Evolutionary conservation across 2,888 invertebrate genomes (phyloP), one percentile per base, ranked within the genome.

Genomic region (Lobophora halterata): DNA sequence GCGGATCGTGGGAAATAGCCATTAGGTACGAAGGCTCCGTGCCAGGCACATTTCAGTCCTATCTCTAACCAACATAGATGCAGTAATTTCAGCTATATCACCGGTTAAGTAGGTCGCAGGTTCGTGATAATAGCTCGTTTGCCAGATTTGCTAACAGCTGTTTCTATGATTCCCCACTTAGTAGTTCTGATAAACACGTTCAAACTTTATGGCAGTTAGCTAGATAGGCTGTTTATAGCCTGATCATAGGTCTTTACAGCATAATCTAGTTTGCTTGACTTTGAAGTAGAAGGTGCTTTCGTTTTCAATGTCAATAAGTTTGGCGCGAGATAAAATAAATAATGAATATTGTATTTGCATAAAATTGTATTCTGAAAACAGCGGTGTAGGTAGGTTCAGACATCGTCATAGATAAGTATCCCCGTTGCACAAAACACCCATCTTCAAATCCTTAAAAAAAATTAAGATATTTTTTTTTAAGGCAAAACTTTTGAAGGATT

Each of bases 121-220:
- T 67, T 66, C 81, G 81, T 81, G 81, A 58, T 66, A 49, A 45
- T 36, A 49, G 49, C 58, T 59, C 70, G 48, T 81, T 79, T 68
- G 56, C 64, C 55, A 58, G 48, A 38, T 49, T 59, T 9, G 23
- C 39, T 34, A 33, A 42, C 43, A 48, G 40, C 37, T 37, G 24
- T 36, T 39, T 32, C 46, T 45, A 37, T 46, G 43, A 43, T 50
- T 7, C 38, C 46, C 36, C 44, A 47, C 44, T 48, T 50, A 52
- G 38, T 33, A 26, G 37, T 46, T 40, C 20, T 34, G 48, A 48
- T 58, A 58, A 52, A 60, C 56, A 61, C 59, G 57, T 55, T 48
- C 32, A 34, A 60, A 57, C 46, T 61, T 51, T 45, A 46, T 37
- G 35, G 19, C 34, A 23, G 36, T 34, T 42, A 23, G 21, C 31